Percentiles rank a stretch among this genome's conserved stretches.
These are phyloP conservation scores for Netelia melanura DNA, from an alignment of 2,888 invertebrate species.

Conservation along the genomic window DNA sequence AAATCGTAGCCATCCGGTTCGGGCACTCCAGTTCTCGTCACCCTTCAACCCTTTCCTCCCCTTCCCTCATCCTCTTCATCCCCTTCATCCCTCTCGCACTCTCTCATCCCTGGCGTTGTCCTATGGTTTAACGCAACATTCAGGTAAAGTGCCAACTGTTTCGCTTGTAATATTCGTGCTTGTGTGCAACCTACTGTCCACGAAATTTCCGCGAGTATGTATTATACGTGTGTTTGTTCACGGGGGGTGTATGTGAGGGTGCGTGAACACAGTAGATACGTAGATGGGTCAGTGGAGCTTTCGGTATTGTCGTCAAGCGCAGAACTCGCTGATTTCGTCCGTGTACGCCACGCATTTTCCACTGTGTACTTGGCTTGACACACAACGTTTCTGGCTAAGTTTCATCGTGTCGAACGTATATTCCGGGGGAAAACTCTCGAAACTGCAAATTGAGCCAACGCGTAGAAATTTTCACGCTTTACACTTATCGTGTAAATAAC, in stretches of 20 bases:
- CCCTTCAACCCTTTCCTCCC: constrained; percentile 17
- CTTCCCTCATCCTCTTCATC: constrained; percentile 8
- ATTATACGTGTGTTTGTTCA: background rate
- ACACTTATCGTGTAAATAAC: no score
- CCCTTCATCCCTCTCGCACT: constrained; percentile 14
- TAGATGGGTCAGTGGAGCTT: background rate
- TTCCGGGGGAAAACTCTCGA: no score
- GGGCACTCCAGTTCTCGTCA: constrained; percentile 49
- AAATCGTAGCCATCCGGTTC: constrained; percentile 60
- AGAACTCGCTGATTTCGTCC: constrained; percentile 49
- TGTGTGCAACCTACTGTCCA: constrained; percentile 30
- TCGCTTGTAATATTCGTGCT: constrained; percentile 69
- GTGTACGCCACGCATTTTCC: constrained; percentile 49
- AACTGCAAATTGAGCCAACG: no score
- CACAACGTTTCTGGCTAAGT: constrained; percentile 39
- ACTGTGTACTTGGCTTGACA: constrained; percentile 52
- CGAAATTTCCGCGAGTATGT: constrained; percentile 14
- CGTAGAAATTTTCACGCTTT: no score
- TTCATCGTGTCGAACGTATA: constrained; percentile 32
- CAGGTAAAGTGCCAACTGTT: constrained; percentile 73
- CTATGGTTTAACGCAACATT: constrained; percentile 72
- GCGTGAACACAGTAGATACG: background rate
- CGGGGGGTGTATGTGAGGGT: background rate
- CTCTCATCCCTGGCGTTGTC: constrained; percentile 19
- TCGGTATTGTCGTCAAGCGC: background rate